Percentiles rank a stretch among this genome's conserved stretches.
Evolutionary conservation across 2,113 vertebrate species (phyloP).

Genomic region (Raja brachyura): DNA sequence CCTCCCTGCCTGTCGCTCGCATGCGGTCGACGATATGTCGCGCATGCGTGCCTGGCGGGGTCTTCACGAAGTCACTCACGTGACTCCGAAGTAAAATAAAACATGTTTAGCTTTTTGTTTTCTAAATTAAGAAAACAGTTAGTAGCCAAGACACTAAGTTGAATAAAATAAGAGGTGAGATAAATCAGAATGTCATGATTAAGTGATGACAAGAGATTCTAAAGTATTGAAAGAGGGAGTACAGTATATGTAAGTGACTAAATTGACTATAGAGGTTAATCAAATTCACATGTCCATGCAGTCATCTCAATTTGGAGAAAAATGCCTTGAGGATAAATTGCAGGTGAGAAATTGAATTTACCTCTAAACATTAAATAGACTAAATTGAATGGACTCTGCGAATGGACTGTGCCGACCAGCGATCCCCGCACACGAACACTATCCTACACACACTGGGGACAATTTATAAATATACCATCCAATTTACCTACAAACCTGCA

Average conservation of each 20-base stretch:
- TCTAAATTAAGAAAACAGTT: neutral
- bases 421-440: no score
- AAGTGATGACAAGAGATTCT: slow-evolving; percentile 19
- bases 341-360: neutral
- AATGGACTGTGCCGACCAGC: no score
- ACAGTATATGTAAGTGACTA: neutral
- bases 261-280: slow-evolving; percentile 24
- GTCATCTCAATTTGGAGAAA: neutral
- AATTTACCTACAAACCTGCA: no score
- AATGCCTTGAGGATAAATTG: neutral
- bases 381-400: no score
- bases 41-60: no score
- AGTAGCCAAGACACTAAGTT: neutral
- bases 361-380: neutral
- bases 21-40: no score
- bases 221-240: slow-evolving; percentile 8
- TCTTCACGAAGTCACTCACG: no score
- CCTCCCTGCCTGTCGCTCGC: no score
- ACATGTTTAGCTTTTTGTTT: neutral
- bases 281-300: neutral
- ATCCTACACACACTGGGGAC: no score
- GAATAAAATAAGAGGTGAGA: neutral
- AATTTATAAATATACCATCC: no score
- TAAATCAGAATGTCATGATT: slow-evolving; percentile 15
- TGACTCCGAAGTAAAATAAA: neutral